Evolutionary conservation across 2,797 vertebrate species (phyloP).

Genomic region (Ficedula albicollis): DNA sequence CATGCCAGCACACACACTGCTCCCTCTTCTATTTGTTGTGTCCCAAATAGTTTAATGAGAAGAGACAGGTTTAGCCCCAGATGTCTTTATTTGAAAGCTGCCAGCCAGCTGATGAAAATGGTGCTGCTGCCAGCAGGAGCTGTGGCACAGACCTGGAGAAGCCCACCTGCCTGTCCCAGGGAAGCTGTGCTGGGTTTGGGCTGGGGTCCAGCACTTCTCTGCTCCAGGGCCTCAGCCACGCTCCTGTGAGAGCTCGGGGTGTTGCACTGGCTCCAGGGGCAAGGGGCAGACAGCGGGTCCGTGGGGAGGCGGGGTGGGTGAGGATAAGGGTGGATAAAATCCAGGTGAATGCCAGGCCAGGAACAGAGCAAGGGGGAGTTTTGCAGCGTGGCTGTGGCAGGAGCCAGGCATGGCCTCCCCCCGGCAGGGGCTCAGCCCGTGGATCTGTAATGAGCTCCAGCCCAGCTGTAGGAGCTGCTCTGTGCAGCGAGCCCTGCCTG

Average conservation of each 20-base stretch:
- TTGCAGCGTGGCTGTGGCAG: accelerated
- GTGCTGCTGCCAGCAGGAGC: not conserved
- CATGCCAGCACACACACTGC: not conserved
- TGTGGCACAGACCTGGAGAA: not conserved
- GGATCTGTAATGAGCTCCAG: slow-evolving; percentile 22
- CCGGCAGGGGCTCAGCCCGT: not conserved
- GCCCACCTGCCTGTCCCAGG: not conserved
- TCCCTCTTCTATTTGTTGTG: not conserved
- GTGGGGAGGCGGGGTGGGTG: accelerated
- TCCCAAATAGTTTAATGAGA: not conserved
- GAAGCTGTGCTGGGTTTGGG: not conserved
- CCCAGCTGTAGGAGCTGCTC: not conserved
- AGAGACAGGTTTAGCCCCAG: not conserved
- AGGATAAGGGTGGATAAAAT: accelerated
- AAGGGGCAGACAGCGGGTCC: accelerated
- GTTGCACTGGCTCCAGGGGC: not conserved
- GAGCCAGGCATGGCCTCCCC: not conserved
- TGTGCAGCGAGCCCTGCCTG: not conserved
- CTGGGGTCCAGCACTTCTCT: not conserved
- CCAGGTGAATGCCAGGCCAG: not conserved
- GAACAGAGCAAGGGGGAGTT: not conserved
- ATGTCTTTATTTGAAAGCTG: not conserved
- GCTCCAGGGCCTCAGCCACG: not conserved
- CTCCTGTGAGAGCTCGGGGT: not conserved
- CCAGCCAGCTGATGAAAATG: not conserved